Evolutionary conservation across 2,888 invertebrate genomes (phyloP).

Genomic region (Drosophila kambysellisi): DNA sequence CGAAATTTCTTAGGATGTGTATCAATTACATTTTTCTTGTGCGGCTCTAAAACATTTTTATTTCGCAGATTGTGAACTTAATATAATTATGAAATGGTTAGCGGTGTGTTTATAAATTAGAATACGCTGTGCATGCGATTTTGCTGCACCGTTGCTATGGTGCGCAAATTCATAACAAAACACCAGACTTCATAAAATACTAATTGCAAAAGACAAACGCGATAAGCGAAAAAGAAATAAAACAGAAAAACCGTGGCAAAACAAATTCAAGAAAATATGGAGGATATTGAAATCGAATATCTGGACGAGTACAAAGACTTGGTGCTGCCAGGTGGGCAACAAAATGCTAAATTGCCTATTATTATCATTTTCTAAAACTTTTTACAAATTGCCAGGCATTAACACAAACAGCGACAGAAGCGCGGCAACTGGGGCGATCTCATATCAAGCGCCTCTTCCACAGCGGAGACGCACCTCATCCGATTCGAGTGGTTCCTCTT

Average conservation of each 20-base stretch:
- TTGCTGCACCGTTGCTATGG: conserved; percentile 12
- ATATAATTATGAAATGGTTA: neutral
- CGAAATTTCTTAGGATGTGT: neutral
- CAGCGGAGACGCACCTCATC: conserved; percentile 56
- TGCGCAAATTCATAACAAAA: conserved; percentile 11
- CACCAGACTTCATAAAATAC: conserved; percentile 5
- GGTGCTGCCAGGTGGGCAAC: conserved; percentile 80
- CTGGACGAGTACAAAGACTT: conserved; percentile 84
- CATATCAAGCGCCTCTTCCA: conserved; percentile 14
- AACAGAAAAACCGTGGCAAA: neutral
- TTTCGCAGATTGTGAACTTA: conserved; percentile 5
- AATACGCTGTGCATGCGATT: neutral
- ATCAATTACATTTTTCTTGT: conserved; percentile 32
- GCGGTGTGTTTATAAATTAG: neutral
- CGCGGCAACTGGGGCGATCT: conserved; percentile 28
- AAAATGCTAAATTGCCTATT: neutral
- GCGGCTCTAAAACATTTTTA: neutral
- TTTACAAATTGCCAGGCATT: conserved; percentile 42
- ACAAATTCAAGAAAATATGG: conserved; percentile 68
- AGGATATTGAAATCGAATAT: conserved; percentile 84
- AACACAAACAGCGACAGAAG: conserved; percentile 46
- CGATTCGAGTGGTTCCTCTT: conserved; percentile 73
- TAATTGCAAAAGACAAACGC: conserved; percentile 5
- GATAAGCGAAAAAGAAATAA: conserved; percentile 7
- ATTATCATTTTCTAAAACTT: neutral